phyloP scores from a whole-genome alignment of 2,888 invertebrate genomes.

The Macaria liturata region DNA sequence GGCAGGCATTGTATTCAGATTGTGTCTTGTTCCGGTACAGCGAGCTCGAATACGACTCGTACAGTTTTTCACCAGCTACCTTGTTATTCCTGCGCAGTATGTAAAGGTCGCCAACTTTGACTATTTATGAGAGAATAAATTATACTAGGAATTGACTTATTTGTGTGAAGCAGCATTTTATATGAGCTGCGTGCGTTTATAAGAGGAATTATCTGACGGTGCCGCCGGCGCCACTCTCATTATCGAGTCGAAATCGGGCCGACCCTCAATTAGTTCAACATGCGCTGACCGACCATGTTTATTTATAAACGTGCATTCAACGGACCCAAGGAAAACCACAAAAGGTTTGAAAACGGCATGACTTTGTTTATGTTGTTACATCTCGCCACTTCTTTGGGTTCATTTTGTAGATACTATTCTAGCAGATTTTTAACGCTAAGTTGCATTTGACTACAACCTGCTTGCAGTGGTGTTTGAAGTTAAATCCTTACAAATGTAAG shows the following conservation, averaged over 20 bases:
- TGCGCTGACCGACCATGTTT: constrained; percentile 40
- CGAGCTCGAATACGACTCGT: constrained; percentile 49
- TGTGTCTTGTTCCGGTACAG: constrained; percentile 64
- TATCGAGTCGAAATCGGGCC: constrained; percentile 57
- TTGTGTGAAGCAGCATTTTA: constrained; percentile 12
- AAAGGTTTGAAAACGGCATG: constrained; percentile 27
- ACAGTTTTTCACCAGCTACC: constrained; percentile 25
- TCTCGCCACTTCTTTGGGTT: no score
- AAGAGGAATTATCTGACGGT: constrained; percentile 53
- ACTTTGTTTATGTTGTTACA: background rate
- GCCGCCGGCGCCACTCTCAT: constrained; percentile 53
- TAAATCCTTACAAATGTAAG: no score
- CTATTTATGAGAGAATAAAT: constrained; percentile 35
- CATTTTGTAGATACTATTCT: no score
- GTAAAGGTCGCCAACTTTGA: constrained; percentile 47
- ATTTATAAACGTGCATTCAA: constrained; percentile 35
- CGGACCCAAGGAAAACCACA: constrained; percentile 25
- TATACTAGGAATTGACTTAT: constrained; percentile 23
- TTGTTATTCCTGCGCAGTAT: constrained; percentile 46
- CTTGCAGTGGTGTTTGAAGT: no score
- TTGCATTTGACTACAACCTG: no score
- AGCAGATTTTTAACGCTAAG: no score
- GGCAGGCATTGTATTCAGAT: constrained; percentile 63
- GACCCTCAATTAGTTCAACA: constrained; percentile 51
- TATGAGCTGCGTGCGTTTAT: constrained; percentile 45